These are phyloP conservation scores for Cydia pomonella DNA, from an alignment of 1,140 invertebrate genomes.

Conservation along the genomic window DNA sequence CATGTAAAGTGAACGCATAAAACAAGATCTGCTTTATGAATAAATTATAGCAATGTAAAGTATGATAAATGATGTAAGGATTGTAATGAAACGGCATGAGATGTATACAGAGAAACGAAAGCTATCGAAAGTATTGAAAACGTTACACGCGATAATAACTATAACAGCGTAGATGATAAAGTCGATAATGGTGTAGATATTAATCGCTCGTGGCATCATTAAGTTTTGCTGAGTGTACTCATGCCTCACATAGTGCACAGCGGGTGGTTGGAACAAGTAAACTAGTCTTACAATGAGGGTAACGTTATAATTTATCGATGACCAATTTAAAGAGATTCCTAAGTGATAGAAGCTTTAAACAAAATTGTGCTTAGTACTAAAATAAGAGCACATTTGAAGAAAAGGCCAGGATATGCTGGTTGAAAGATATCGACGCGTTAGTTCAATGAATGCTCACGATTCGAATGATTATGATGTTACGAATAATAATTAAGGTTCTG, in stretches of 20 bases:
- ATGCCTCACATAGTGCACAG: constrained; percentile 70
- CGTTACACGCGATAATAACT: constrained; percentile 43
- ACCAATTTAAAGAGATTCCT: constrained; percentile 65
- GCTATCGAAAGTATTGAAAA: constrained; percentile 38
- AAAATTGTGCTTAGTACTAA: neutral
- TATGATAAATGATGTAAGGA: constrained; percentile 77
- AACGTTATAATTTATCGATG: constrained; percentile 74
- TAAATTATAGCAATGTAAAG: constrained; percentile 79
- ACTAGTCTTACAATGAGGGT: constrained; percentile 66
- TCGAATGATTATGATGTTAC: constrained; percentile 74
- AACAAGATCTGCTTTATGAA: constrained; percentile 71
- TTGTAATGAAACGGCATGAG: constrained; percentile 75
- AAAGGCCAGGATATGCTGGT: constrained; percentile 53
- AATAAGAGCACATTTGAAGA: constrained; percentile 35
- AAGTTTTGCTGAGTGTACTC: constrained; percentile 55
- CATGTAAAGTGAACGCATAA: constrained; percentile 75
- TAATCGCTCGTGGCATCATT: constrained; percentile 25
- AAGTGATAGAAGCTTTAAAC: constrained; percentile 30
- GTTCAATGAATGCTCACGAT: constrained; percentile 68
- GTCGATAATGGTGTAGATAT: constrained; percentile 53
- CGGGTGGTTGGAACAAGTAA: constrained; percentile 70
- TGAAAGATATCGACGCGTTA: constrained; percentile 53
- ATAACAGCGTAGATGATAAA: constrained; percentile 41
- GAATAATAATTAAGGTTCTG: constrained; percentile 70
- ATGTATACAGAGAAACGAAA: constrained; percentile 58